Conservation (phyloP, 2,797 vertebrate species). For the Falco concolor region DNA sequence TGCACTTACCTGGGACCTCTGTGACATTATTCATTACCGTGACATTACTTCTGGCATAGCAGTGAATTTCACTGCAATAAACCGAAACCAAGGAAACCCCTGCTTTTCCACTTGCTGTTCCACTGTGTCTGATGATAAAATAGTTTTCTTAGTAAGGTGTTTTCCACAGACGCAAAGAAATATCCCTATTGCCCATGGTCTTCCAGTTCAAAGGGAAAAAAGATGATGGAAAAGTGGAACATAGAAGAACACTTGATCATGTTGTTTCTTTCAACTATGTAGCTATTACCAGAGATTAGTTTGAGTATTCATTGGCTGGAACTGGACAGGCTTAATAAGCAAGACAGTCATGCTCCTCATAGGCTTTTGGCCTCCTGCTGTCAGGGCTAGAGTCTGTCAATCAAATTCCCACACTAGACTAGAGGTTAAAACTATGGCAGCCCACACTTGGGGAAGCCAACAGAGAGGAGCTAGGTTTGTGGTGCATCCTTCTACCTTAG, state of each 20-base stretch:
- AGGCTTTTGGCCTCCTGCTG: neutral
- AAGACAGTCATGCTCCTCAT: neutral
- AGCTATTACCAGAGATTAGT: neutral
- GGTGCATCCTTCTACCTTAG: neutral
- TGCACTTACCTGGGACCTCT: neutral
- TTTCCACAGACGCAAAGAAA: neutral
- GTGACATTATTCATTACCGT: neutral
- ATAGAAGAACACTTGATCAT: neutral
- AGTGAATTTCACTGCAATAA: constrained; percentile 10
- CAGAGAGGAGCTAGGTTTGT: neutral
- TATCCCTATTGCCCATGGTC: neutral
- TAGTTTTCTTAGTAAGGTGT: neutral
- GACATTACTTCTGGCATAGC: neutral
- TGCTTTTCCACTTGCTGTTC: neutral
- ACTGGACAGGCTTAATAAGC: neutral
- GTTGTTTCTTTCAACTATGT: neutral
- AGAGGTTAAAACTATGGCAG: neutral
- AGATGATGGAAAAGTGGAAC: neutral
- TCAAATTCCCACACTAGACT: neutral
- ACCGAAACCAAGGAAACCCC: neutral
- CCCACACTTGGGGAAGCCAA: neutral
- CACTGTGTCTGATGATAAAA: neutral
- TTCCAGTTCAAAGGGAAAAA: neutral
- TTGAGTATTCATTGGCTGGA: neutral
- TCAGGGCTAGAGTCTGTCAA: neutral